Percentiles rank a stretch among this genome's conserved stretches.
Evolutionary conservation across 2,113 vertebrate species (phyloP).

Genomic region (Pycnonotus jocosus): DNA sequence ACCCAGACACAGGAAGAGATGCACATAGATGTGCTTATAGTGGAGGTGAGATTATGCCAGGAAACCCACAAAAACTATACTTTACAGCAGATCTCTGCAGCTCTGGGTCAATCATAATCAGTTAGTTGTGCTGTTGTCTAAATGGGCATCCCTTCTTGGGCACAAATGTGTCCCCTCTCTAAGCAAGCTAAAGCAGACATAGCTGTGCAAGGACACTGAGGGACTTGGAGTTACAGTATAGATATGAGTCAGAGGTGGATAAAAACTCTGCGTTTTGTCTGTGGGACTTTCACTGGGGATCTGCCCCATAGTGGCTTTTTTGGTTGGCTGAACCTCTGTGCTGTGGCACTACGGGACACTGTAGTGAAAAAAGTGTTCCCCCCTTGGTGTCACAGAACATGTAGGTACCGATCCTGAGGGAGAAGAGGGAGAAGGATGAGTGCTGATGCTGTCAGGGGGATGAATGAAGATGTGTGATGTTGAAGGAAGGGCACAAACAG

Average conservation of each 20-base stretch:
- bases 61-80: background rate
- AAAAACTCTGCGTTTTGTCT: background rate
- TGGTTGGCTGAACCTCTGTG: background rate
- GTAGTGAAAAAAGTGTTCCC: background rate
- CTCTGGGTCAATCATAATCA: background rate
- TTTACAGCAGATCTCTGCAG: background rate
- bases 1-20: background rate
- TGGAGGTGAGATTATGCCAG: background rate
- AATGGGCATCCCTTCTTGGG: background rate
- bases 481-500: background rate
- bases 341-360: background rate
- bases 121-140: background rate
- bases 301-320: fast-evolving
- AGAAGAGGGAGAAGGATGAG: background rate
- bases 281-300: background rate
- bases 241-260: background rate
- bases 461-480: background rate
- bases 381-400: background rate
- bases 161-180: background rate
- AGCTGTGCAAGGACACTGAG: background rate
- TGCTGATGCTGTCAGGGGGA: background rate
- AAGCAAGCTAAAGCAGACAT: background rate
- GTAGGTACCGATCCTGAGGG: background rate
- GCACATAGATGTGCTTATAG: fast-evolving
- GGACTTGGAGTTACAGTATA: background rate